phyloP scores from a whole-genome alignment of 92 coral and sea anemone species.

The Anthopleura xanthogrammica region DNA sequence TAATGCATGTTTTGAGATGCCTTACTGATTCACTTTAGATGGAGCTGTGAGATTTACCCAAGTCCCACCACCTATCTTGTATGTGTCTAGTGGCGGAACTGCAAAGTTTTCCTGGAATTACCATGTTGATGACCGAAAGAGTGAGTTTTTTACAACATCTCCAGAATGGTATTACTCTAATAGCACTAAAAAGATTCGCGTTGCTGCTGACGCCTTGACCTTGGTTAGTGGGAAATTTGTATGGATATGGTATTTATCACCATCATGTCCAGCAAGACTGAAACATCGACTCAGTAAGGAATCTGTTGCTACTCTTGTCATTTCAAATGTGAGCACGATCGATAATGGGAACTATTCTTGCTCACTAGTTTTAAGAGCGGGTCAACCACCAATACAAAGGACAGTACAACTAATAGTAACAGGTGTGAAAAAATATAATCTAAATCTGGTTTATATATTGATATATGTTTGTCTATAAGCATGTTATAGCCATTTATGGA shows the following conservation, averaged over 20 bases:
- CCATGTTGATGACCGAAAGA: slow-evolving; percentile 1
- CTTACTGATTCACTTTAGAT: not conserved
- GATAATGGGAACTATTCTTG: slow-evolving; percentile 23
- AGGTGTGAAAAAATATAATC: not conserved
- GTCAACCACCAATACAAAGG: not conserved
- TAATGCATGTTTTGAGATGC: no score
- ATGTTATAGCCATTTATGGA: no score
- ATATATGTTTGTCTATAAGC: no score
- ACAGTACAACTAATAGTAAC: slow-evolving; percentile 3
- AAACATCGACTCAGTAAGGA: slow-evolving; percentile 13
- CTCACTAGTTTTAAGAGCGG: not conserved
- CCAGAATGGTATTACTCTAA: not conserved
- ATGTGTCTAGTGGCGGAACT: slow-evolving; percentile 1
- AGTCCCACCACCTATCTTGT: slow-evolving; percentile 5
- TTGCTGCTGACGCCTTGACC: not conserved
- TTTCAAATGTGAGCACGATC: slow-evolving; percentile 8
- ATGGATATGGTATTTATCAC: not conserved
- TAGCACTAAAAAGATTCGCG: not conserved
- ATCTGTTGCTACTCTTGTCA: slow-evolving; percentile 13
- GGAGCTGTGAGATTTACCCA: slow-evolving; percentile 1
- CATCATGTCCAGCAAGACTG: slow-evolving; percentile 6
- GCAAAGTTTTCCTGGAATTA: slow-evolving; percentile 25
- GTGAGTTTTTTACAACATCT: not conserved
- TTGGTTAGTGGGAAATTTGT: not conserved
- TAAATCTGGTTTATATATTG: no score